Evolutionary conservation across 2,113 vertebrate genomes (phyloP).

Genomic region (Bettongia penicillata): DNA sequence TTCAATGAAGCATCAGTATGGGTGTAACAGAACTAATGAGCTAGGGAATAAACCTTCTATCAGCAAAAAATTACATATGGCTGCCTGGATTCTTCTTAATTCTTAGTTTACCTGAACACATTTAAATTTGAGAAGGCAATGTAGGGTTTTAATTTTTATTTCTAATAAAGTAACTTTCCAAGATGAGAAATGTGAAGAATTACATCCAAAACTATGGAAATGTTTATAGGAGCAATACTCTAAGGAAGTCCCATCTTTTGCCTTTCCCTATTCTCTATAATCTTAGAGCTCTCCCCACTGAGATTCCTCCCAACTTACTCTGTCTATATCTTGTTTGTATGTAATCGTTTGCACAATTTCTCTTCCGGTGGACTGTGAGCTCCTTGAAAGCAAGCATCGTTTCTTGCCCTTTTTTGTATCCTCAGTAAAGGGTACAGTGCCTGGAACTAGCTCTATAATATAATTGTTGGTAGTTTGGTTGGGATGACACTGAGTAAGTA

Average conservation of each 20-base stretch:
- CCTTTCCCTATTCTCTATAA: background rate
- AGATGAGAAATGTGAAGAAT: accelerated
- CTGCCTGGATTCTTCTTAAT: background rate
- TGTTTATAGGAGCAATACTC: background rate
- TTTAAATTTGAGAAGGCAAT: constrained; percentile 4
- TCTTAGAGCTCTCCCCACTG: background rate
- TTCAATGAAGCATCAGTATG: background rate
- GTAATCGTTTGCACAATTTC: background rate
- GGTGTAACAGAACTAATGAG: background rate
- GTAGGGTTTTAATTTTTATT: constrained; percentile 21
- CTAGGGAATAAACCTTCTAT: background rate
- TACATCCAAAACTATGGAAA: background rate
- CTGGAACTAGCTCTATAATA: background rate
- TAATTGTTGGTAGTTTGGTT: too few species aligned
- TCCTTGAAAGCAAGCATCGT: background rate
- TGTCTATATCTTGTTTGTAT: background rate
- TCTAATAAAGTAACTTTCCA: constrained; percentile 1
- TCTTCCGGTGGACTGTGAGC: background rate
- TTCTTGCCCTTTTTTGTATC: background rate
- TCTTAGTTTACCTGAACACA: background rate
- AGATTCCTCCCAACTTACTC: background rate
- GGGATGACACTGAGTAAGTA: too few species aligned
- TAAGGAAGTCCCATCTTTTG: background rate
- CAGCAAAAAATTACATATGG: background rate
- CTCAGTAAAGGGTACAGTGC: background rate